phyloP scores from a whole-genome alignment of 2,113 vertebrate species.

The Atractosteus spatula region DNA sequence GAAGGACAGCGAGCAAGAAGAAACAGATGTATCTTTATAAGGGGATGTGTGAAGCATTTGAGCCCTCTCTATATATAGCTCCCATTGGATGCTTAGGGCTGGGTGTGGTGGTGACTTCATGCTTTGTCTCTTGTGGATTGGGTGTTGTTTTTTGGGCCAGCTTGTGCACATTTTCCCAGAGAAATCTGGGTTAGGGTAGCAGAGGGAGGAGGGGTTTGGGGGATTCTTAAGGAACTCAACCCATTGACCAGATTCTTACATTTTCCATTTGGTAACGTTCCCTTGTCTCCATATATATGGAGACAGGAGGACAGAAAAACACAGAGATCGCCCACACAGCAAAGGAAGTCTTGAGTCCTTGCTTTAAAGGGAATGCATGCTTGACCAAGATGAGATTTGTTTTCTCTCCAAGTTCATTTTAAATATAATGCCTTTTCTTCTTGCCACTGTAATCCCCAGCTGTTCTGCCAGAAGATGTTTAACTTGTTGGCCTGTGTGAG shows the following conservation, averaged over 20 bases:
- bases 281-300: too few relatives aligned
- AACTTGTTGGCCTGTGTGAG: too few relatives aligned
- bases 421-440: too few relatives aligned
- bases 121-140: conserved; percentile 34
- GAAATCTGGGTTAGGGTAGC: neutral
- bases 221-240: neutral
- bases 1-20: neutral
- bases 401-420: too few relatives aligned
- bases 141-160: conserved; percentile 32
- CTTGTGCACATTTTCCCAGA: neutral
- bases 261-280: too few relatives aligned
- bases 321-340: too few relatives aligned
- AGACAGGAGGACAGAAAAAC: too few relatives aligned
- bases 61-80: conserved; percentile 53
- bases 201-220: neutral
- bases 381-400: too few relatives aligned
- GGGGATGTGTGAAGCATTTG: conserved; percentile 30
- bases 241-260: neutral
- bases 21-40: conserved; percentile 24
- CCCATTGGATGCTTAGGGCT: conserved; percentile 40
- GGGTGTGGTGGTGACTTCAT: conserved; percentile 58
- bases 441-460: too few relatives aligned
- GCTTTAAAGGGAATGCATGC: too few relatives aligned
- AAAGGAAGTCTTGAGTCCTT: too few relatives aligned
- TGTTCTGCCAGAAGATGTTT: too few relatives aligned